Percentiles rank a stretch among this genome's conserved stretches.
Conservation (phyloP, 1,140 invertebrate species). For the Condylostylus longicornis region DNA sequence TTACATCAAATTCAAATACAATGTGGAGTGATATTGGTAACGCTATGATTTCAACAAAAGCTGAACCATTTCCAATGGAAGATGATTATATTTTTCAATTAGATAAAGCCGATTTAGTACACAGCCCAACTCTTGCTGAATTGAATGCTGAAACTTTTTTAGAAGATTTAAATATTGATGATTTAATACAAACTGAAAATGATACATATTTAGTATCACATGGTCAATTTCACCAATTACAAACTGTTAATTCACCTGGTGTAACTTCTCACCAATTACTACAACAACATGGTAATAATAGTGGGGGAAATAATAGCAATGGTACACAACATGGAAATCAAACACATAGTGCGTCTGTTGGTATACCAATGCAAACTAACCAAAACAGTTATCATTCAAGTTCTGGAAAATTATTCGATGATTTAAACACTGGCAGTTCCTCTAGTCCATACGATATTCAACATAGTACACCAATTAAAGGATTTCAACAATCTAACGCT, state of each 20-base stretch:
- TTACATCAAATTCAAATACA: constrained; percentile 23
- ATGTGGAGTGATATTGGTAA: constrained; percentile 32
- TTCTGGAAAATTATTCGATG: constrained; percentile 5
- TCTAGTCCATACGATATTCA: constrained; percentile 33
- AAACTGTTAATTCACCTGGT: constrained; percentile 12
- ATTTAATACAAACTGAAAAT: constrained; percentile 61
- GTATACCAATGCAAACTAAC: neutral
- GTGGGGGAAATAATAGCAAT: neutral
- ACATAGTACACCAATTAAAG: constrained; percentile 32
- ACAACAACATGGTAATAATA: constrained; percentile 11
- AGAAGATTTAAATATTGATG: constrained; percentile 73
- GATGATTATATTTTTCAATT: constrained; percentile 83
- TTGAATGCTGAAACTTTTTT: constrained; percentile 66
- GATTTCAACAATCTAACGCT: constrained; percentile 11
- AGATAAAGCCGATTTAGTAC: constrained; percentile 69
- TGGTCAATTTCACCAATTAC: constrained; percentile 14
- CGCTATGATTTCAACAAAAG: constrained; percentile 35
- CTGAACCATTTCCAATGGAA: constrained; percentile 57
- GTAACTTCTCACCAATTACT: constrained; percentile 15
- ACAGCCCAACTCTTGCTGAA: constrained; percentile 72
- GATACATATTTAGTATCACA: too few species aligned
- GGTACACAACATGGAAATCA: constrained; percentile 8
- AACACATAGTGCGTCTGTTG: neutral
- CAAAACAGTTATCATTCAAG: neutral
- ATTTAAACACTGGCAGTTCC: constrained; percentile 17